Evolutionary conservation across 2,113 vertebrate species (phyloP).

Genomic region (Mungos mungo): DNA sequence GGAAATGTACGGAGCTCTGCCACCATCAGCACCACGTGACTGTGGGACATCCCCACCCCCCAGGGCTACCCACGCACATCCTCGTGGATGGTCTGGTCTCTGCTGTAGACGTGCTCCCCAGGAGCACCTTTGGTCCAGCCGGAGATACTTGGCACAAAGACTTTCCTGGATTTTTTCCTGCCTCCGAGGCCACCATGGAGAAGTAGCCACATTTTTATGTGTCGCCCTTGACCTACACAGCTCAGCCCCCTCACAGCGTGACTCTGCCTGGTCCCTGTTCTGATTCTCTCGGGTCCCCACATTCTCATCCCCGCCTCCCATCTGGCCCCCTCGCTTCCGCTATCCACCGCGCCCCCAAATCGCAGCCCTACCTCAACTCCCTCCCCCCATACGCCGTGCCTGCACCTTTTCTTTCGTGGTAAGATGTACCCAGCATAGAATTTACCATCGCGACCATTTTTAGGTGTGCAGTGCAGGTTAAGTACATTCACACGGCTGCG

Average conservation of each 20-base stretch:
- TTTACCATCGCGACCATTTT: not conserved
- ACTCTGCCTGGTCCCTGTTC: too few relatives aligned
- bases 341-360: accelerated
- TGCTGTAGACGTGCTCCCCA: accelerated
- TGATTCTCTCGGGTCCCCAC: not conserved
- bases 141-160: not conserved
- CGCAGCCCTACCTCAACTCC: not conserved
- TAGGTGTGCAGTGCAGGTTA: not conserved
- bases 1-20: not conserved
- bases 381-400: accelerated
- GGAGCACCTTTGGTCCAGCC: not conserved
- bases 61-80: not conserved
- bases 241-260: not conserved
- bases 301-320: not conserved
- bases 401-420: not conserved
- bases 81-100: not conserved
- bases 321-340: accelerated
- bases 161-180: not conserved
- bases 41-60: not conserved
- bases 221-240: accelerated
- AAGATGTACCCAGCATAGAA: not conserved
- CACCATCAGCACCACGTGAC: not conserved
- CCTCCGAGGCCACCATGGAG: not conserved
- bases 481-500: accelerated
- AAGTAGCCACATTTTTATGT: not conserved